Evolutionary conservation across 1,140 invertebrate species (phyloP).

Genomic region (Trichoplusia ni): DNA sequence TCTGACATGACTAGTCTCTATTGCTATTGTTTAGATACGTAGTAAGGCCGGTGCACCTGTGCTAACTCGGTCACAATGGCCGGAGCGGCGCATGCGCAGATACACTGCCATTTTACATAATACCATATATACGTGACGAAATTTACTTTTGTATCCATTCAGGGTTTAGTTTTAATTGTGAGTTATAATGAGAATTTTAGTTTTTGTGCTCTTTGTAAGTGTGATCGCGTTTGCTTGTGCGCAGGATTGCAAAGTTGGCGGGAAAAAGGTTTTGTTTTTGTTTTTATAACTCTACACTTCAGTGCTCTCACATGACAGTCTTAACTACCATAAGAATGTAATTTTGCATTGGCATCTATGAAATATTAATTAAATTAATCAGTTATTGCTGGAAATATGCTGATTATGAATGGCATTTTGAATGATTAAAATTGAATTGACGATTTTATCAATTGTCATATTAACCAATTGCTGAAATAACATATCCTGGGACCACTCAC

Average conservation of each 20-base stretch:
- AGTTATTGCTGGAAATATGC: no score
- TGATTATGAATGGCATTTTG: no score
- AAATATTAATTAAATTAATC: no score
- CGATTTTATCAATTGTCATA: no score
- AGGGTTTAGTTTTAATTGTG: not conserved
- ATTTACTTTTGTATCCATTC: conserved; percentile 2
- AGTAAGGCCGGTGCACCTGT: conserved; percentile 38
- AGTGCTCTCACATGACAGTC: not conserved
- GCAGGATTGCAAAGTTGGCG: conserved; percentile 58
- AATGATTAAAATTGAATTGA: no score
- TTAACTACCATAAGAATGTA: not conserved
- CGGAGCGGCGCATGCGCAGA: conserved; percentile 44
- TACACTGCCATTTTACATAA: conserved; percentile 17
- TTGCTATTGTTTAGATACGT: conserved; percentile 25
- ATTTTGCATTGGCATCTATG: conserved; percentile 5
- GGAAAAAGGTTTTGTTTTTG: conserved; percentile 42
- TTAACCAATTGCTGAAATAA: no score
- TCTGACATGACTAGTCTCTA: conserved; percentile 14
- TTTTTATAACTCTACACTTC: not conserved
- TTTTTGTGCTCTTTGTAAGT: conserved; percentile 33
- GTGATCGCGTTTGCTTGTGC: conserved; percentile 25
- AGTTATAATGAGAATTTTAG: conserved; percentile 26
- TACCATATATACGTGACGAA: not conserved
- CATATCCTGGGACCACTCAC: no score
- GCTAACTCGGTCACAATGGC: conserved; percentile 50